phyloP scores from a whole-genome alignment of 2,888 invertebrate genomes.

The Euzophera pinguis region DNA sequence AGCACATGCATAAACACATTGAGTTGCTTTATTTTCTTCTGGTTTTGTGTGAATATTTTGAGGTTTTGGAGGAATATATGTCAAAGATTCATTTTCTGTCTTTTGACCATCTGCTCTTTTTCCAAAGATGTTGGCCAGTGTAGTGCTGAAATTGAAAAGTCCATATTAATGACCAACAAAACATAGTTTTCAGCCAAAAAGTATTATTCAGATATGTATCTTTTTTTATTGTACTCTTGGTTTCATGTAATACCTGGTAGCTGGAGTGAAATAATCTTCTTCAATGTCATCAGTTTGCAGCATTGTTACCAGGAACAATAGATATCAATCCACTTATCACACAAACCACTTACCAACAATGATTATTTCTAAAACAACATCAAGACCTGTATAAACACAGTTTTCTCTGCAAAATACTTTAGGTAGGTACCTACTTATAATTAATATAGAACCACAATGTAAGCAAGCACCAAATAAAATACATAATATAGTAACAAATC shows the following conservation, averaged over 20 bases:
- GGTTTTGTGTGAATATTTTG: conserved; percentile 29
- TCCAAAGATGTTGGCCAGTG: conserved; percentile 62
- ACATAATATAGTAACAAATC: too few species aligned
- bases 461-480: too few species aligned
- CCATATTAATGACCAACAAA: conserved; percentile 1
- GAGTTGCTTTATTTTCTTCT: conserved; percentile 42
- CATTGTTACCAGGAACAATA: conserved; percentile 26
- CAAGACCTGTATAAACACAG: too few species aligned
- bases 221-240: too few species aligned
- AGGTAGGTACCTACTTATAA: too few species aligned
- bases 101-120: conserved; percentile 30
- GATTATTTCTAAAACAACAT: too few species aligned
- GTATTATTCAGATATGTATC: too few species aligned
- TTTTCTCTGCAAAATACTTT: too few species aligned
- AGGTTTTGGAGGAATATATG: conserved; percentile 57
- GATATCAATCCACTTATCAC: neutral
- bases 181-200: too few species aligned
- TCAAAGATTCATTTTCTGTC: conserved; percentile 49
- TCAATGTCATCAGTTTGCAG: conserved; percentile 65
- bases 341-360: neutral
- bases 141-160: conserved; percentile 46
- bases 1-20: conserved; percentile 58
- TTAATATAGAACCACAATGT: too few species aligned
- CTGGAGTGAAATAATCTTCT: conserved; percentile 68
- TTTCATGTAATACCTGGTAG: conserved; percentile 42